phyloP scores from a whole-genome alignment of 2,888 invertebrate genomes.

The Drosophila diplacantha region DNA sequence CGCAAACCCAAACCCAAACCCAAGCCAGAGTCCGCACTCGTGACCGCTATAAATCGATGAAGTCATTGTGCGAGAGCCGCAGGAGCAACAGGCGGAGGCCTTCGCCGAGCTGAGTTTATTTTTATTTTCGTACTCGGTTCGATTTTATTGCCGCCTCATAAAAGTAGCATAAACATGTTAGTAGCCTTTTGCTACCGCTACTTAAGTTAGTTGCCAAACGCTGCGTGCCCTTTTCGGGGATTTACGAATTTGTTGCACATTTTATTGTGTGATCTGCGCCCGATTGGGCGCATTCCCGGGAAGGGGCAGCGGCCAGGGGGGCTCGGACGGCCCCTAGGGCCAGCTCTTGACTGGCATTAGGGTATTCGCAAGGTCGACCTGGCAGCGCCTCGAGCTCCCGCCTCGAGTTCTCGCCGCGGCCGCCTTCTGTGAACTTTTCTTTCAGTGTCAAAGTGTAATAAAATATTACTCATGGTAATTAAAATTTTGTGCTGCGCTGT shows the following conservation, averaged over 20 bases:
- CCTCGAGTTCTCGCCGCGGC: slow-evolving; percentile 19
- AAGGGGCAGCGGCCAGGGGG: neutral
- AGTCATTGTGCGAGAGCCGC: slow-evolving; percentile 61
- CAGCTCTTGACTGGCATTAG: neutral
- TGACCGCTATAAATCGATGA: slow-evolving; percentile 73
- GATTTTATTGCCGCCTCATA: slow-evolving; percentile 70
- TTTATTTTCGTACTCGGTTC: slow-evolving; percentile 65
- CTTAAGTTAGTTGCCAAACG: slow-evolving; percentile 62
- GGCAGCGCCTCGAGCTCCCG: neutral
- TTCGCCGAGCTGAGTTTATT: slow-evolving; percentile 35
- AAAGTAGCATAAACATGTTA: slow-evolving; percentile 72
- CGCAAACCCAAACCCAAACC: slow-evolving; percentile 14
- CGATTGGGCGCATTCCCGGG: neutral
- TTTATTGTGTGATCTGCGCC: slow-evolving; percentile 4
- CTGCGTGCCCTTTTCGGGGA: slow-evolving; percentile 16
- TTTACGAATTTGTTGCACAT: slow-evolving; percentile 63
- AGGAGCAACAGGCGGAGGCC: slow-evolving; percentile 15
- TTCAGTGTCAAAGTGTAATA: slow-evolving; percentile 72
- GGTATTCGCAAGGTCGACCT: slow-evolving; percentile 12
- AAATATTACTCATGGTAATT: slow-evolving; percentile 72
- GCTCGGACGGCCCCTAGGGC: too few species aligned
- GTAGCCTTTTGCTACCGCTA: slow-evolving; percentile 72
- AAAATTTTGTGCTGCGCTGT: slow-evolving; percentile 54
- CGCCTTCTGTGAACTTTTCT: slow-evolving; percentile 59
- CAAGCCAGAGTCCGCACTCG: slow-evolving; percentile 48